Base-by-base conservation (phyloP, 2,888 invertebrate species). In the Prosapia bicincta region DNA sequence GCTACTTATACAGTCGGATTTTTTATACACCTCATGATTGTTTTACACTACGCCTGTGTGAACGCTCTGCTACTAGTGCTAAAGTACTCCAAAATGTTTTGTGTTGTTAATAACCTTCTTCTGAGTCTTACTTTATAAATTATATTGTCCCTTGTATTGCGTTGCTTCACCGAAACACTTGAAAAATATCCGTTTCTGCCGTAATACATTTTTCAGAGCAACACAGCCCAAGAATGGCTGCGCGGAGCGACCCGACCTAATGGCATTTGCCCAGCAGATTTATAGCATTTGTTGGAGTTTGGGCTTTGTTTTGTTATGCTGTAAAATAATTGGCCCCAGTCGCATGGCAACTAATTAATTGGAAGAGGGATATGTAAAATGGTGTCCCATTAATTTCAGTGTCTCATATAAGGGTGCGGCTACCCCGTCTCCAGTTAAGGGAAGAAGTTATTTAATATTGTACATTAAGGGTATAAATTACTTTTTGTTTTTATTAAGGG, bases 401-500 rank as follows among this genome's bases (percentile, higher is more conserved):
- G 54, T 54, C 54, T 54, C 54, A 54, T 54, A 54, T 54, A 54
- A 54, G 54, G 54, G 54, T 54, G 54, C 54, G 54, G 54, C 54
- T 54, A 54, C 54, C 54, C 54, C 54, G 54, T 54, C 54, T 54
- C 54, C 20, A 20, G 54, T 20, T 54, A 54, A 54, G 54, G 54
- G 54, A 54, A 54, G 54, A 54, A 54, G 72, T 68, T 67, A 73
- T 73, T 73, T 73, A 68, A 73, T 68, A 73, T 73, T 54, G 43
- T 26, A 54, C 73, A 73, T 68, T 73, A 73, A 26, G 25, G 73
- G 67, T 73, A 73, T 73, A 68, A 73, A 73, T 73, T 43, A 54
- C 43, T 38, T 68, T 67, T 73, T 67, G 68, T 68, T 43, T 73
- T 73, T 73, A 69, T 43, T 54, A 54, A 54, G 54, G n/a, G 54